Evolutionary conservation across 2,888 invertebrate species (phyloP), one percentile per base, ranked within the genome.

Genomic region (Dicyrtoma fusca): DNA sequence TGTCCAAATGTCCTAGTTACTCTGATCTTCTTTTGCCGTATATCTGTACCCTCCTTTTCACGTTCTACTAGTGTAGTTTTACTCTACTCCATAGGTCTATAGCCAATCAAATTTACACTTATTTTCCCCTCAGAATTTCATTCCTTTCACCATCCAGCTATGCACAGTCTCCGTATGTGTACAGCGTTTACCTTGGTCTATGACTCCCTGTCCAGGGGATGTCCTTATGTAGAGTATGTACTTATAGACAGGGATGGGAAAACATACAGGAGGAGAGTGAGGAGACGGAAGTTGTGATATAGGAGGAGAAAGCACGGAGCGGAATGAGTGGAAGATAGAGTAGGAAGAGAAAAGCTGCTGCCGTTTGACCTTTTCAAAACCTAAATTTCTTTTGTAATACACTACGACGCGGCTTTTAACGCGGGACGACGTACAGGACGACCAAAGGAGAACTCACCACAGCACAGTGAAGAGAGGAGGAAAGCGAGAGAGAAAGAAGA

Each of bases 401-500:
- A n/a, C 14, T n/a, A 10, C 6, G 61, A 42, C 59, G 14, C 13
- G 3, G 59, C 49, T 49, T 17, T 25, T n/a, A 57, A 25, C 8
- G 49, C 49, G 57, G 26, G 25, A 21, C 5, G 57, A 49, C 49
- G 53, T 10, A 53, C 19, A 53, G 14, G 17, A 53, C 2, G 21
- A 19, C n/a, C 17, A 53, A 34, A 17, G 17, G 14, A 34, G 34
- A 63, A 23, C 25, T 26, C 8, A 21, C 6, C n/a, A 23, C 2
- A 21, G 23, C 4, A n/a, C 3, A 13, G 13, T 55, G 59, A 45
- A 64, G 21, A 49, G 62, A 57, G 49, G 47, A 53, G 17, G 44
- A 57, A 19, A 51, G 42, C 17, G 45, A 55, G 73, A 47, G 55
- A 25, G 47, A 62, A 66, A 64, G 45, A 49, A 49, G 42, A 65